Evolutionary conservation across 2,113 vertebrate species (phyloP).

Genomic region (Muntiacus reevesi): DNA sequence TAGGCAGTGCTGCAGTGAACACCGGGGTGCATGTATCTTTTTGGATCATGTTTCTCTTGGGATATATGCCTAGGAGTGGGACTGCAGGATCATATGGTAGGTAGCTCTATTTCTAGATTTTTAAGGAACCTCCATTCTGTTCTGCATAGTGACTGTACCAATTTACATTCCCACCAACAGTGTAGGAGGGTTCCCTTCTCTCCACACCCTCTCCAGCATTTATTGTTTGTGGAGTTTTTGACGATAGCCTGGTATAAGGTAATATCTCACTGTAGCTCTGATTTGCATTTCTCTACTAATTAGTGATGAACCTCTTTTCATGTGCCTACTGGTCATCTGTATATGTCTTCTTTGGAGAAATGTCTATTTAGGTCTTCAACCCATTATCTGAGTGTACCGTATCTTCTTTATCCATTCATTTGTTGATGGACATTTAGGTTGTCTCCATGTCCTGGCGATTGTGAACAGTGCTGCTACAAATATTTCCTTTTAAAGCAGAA

Average conservation of each 20-base stretch:
- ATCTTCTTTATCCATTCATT: background rate
- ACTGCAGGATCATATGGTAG: background rate
- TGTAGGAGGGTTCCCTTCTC: background rate
- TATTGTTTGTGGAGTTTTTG: background rate
- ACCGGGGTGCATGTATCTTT: background rate
- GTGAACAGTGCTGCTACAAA: background rate
- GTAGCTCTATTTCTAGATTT: background rate
- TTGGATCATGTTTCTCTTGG: background rate
- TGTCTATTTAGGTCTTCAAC: background rate
- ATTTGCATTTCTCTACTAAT: background rate
- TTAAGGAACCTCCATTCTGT: background rate
- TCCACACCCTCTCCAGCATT: background rate
- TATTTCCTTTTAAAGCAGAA: background rate
- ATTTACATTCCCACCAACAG: background rate
- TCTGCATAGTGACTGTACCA: background rate
- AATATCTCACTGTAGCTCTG: background rate
- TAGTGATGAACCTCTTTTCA: background rate
- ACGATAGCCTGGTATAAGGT: background rate
- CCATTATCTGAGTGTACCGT: background rate
- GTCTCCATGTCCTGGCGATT: background rate
- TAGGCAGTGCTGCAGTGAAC: background rate
- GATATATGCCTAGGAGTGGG: background rate
- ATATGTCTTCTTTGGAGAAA: background rate
- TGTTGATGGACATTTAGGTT: background rate
- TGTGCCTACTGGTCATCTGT: background rate